Evolutionary conservation across 2,113 vertebrate species (phyloP), one percentile per base, ranked within the genome.

Genomic region (Clarias magur): DNA sequence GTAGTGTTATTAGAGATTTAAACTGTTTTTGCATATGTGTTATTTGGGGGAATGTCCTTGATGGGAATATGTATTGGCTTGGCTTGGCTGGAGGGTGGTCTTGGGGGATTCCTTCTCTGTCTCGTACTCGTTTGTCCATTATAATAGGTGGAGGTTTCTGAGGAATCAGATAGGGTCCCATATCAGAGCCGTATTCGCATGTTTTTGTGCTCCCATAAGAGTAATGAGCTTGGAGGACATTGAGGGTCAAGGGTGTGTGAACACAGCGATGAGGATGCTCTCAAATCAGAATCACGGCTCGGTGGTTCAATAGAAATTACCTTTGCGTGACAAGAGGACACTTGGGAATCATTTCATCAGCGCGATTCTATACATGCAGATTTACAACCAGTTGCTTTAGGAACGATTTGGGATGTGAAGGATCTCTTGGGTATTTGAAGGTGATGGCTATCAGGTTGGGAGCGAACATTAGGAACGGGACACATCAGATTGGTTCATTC

Each of bases 161-260:
- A 85, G 87, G 87, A 89, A 95, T 95, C 95, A 94, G 95, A 95
- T 95, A 95, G 95, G 90, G 94, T 95, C 94, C 93, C 95, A 95
- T 89, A 95, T 93, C 92, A 86, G 83, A 89, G 86, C 91, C 88
- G 89, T 92, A 95, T 92, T 94, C 93, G 94, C 93, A 94, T 90
- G 12, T 85, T 91, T 94, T 91, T 92, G 90, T 91, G 93, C 89
- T 91, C 85, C 76, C 91, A 90, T 92, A 93, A 93, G 94, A 95
- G 86, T 94, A 94, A 95, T 95, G 93, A 92, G 94, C 92, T 94
- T 94, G 93, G 92, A 62, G 76, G 91, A 90, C 90, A 91, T 89
- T 60, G 88, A 92, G 89, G 75, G 89, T 85, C 70, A 87, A 90
- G 83, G 89, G 25, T 59, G 67, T 87, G 76, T 67, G 84, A 88